Evolutionary conservation across 2,113 vertebrate genomes (phyloP), one percentile per base, ranked within the genome.

Genomic region (Saguinus midas): DNA sequence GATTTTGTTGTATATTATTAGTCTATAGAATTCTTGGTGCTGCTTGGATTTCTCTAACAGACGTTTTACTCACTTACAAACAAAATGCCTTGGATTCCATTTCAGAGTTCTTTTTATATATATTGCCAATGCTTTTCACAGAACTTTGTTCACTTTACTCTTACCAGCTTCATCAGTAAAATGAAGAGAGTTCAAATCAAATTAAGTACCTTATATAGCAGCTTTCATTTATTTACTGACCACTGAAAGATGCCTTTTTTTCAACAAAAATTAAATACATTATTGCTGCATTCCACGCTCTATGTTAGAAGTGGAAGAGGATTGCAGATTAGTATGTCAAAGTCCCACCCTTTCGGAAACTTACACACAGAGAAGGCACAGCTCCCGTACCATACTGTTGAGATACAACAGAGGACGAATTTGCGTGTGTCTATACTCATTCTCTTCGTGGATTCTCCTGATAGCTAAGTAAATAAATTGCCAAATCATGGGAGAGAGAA

Each of bases 401-500:
- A 43, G 52, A 25, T 35, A 0, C 12, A 21, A 75, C 43, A 27
- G 13, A 75, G 27, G 29, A 18, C 57, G 70, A 52, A 13, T 84
- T 35, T 70, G 55, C 37, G 9, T 37, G 6, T 45, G 14, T 45
- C 32, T 48, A 0, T 25, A 16, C 88, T 40, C 29, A n/a, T 43
- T 80, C 55, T 86, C 43, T n/a, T 83, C 18, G 57, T 35, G 45
- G 73, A 25, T n/a, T 88, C 45, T 96, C 25, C 45, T 90, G 57
- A 45, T 73, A 93, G 73, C 89, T 66, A 7, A 12, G n/a, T 84
- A 25, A 6, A 18, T 72, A 87, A 48, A 40, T 61, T 78, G 35
- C 78, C 52, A 82, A 13, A 72, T 93, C 61, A 43, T 35, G n/a
- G 61, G 37, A 58, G n/a, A 55, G 91, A 95, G 81, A 92, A 95